These are phyloP conservation scores for Acrobeloides nanus DNA, from an alignment of 2,888 invertebrate species.

Conservation along the genomic window DNA sequence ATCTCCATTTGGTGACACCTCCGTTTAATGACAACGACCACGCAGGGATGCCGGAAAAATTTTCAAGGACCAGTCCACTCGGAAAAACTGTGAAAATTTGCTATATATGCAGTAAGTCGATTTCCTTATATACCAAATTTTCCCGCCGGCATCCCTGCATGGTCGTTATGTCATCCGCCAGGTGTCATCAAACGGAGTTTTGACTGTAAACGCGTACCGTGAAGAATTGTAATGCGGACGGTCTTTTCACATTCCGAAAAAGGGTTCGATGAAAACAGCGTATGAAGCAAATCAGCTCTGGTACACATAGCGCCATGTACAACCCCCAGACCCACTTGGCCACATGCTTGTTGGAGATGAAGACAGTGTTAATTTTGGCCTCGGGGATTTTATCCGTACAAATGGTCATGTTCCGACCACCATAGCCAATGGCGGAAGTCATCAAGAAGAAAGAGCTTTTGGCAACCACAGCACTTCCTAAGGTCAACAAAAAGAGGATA, in stretches of 20 bases:
- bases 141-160: too few relatives aligned
- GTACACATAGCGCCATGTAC: constrained; percentile 54
- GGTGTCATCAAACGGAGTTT: too few relatives aligned
- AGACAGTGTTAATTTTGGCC: constrained; percentile 39
- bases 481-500: constrained; percentile 45
- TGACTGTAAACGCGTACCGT: constrained; percentile 33
- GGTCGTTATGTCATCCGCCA: too few relatives aligned
- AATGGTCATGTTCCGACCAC: constrained; percentile 47
- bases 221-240: constrained; percentile 44
- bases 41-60: too few relatives aligned
- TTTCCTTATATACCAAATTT: too few relatives aligned
- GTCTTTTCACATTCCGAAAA: constrained; percentile 53
- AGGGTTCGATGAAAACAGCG: constrained; percentile 56
- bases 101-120: too few relatives aligned
- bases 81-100: too few relatives aligned
- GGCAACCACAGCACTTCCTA: constrained; percentile 40
- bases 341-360: constrained; percentile 41
- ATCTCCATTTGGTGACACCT: too few relatives aligned
- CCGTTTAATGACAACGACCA: too few relatives aligned
- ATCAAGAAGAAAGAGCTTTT: constrained; percentile 51
- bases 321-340: constrained; percentile 57
- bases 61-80: too few relatives aligned
- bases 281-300: constrained; percentile 54
- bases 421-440: constrained; percentile 52
- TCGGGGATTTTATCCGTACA: constrained; percentile 48